Evolutionary conservation across 2,888 invertebrate species (phyloP).

Genomic region (Platycheirus albimanus): DNA sequence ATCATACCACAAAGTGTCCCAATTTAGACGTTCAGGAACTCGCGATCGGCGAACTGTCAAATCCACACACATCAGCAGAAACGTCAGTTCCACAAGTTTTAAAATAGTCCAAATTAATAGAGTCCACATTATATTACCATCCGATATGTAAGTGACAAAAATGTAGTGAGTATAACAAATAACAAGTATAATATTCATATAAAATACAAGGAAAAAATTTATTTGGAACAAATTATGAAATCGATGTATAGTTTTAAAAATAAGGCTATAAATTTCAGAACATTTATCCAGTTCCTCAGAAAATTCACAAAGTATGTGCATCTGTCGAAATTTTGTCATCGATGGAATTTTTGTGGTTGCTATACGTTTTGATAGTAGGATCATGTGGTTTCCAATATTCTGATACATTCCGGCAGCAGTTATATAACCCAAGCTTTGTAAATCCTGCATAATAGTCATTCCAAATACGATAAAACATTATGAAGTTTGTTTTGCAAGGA

Average conservation of each 20-base stretch:
- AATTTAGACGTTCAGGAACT: constrained; percentile 75
- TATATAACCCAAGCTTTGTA: background rate
- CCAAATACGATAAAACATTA: background rate
- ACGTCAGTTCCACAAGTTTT: too few species aligned
- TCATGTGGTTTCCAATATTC: background rate
- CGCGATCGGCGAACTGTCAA: constrained; percentile 76
- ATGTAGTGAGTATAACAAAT: constrained; percentile 77
- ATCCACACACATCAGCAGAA: constrained; percentile 57
- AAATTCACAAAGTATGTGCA: constrained; percentile 76
- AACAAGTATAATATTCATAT: constrained; percentile 77
- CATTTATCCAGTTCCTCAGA: constrained; percentile 77
- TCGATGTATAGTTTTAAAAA: constrained; percentile 75
- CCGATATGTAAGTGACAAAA: constrained; percentile 75
- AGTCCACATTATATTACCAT: constrained; percentile 40
- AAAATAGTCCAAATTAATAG: too few species aligned
- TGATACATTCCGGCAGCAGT: background rate
- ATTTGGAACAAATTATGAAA: constrained; percentile 77
- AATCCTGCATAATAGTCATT: background rate
- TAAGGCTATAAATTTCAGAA: constrained; percentile 75
- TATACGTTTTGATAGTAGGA: background rate
- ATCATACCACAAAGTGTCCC: constrained; percentile 78
- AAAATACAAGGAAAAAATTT: constrained; percentile 78
- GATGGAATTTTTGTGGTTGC: background rate
- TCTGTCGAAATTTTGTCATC: constrained; percentile 75
- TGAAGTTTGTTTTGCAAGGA: too few species aligned